Conservation (phyloP, 1,140 invertebrate genomes). For the Eumeta japonica region DNA sequence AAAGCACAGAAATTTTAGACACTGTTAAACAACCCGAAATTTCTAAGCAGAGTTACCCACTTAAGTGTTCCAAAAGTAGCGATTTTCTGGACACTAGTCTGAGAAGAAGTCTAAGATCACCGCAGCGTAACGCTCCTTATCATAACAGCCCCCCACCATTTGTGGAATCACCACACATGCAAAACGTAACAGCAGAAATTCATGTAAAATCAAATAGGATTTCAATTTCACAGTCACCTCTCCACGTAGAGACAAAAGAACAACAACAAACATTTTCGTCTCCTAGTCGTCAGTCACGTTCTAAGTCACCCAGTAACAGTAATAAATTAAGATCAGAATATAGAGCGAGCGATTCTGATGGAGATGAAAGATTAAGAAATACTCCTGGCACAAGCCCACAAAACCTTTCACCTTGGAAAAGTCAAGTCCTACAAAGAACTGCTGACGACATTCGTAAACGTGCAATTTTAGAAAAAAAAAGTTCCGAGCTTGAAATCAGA, state of each 20-base stretch:
- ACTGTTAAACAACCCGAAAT: slow-evolving; percentile 24
- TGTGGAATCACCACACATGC: slow-evolving; percentile 17
- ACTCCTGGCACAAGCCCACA: slow-evolving; percentile 13
- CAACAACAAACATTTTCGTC: slow-evolving; percentile 30
- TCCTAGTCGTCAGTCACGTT: slow-evolving; percentile 29
- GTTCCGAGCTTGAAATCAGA: slow-evolving; percentile 30
- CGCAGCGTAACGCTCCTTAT: slow-evolving; percentile 9
- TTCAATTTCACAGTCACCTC: slow-evolving; percentile 38
- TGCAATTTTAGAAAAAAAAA: slow-evolving; percentile 38
- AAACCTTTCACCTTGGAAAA: slow-evolving; percentile 37
- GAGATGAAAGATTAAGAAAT: slow-evolving; percentile 16
- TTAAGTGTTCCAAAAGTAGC: slow-evolving; percentile 46
- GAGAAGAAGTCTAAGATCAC: slow-evolving; percentile 29
- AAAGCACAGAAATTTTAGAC: slow-evolving; percentile 46
- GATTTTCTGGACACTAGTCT: slow-evolving; percentile 41
- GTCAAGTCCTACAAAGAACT: slow-evolving; percentile 49
- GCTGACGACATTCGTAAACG: slow-evolving; percentile 46
- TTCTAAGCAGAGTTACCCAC: slow-evolving; percentile 28
- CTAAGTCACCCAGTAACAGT: slow-evolving; percentile 31
- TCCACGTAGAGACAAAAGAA: slow-evolving; percentile 21
- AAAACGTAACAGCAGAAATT: slow-evolving; percentile 53
- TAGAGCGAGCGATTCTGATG: slow-evolving; percentile 26
- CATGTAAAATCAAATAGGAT: slow-evolving; percentile 45
- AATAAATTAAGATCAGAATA: slow-evolving; percentile 22
- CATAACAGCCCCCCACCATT: slow-evolving; percentile 10